Evolutionary conservation across 2,113 vertebrate species (phyloP).

Genomic region (Aegotheles bennettii): DNA sequence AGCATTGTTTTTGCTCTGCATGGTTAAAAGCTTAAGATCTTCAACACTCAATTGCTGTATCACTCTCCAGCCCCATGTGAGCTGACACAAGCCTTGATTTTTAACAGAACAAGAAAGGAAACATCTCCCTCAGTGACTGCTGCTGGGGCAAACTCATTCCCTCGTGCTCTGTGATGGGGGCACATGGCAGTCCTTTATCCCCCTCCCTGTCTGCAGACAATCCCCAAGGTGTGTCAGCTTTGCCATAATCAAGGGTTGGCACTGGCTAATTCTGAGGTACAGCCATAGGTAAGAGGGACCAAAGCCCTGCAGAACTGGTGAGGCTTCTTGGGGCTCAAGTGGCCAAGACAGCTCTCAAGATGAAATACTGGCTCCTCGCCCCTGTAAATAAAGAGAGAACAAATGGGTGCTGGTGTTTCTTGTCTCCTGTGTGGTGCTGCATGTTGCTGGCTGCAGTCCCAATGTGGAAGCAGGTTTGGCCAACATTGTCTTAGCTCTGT

Average conservation of each 20-base stretch:
- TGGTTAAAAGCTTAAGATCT: not conserved
- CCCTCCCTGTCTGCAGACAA: not conserved
- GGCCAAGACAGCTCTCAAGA: not conserved
- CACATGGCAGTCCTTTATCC: not conserved
- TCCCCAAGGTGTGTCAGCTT: not conserved
- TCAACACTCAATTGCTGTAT: not conserved
- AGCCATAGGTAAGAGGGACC: not conserved
- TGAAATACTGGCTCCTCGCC: not conserved
- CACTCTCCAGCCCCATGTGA: not conserved
- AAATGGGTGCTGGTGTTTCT: not conserved
- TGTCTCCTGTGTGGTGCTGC: not conserved
- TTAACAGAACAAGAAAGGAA: not conserved
- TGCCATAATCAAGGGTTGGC: not conserved
- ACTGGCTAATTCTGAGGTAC: not conserved
- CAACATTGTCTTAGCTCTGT: not conserved
- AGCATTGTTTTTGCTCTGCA: not conserved
- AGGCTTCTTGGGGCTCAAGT: not conserved
- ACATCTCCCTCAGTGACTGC: not conserved
- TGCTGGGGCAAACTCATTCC: not conserved
- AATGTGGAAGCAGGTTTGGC: not conserved
- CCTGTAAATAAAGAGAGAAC: conserved; percentile 22
- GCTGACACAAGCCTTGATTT: not conserved
- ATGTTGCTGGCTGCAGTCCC: not conserved
- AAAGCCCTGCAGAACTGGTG: not conserved
- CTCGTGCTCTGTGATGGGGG: not conserved